These are phyloP conservation scores for Limenitis camilla DNA, from an alignment of 2,888 invertebrate species.

Conservation along the genomic window DNA sequence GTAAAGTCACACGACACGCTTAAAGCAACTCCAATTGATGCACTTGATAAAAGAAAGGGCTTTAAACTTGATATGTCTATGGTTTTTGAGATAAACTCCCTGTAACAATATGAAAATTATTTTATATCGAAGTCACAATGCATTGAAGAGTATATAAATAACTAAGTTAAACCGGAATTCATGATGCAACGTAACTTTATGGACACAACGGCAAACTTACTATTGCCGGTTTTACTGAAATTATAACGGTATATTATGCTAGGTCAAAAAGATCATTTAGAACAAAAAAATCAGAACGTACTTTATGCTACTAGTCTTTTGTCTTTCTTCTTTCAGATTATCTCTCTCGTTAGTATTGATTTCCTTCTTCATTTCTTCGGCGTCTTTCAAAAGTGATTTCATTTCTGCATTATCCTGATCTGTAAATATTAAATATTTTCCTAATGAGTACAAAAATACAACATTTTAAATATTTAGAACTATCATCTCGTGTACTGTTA, in stretches of 20 bases:
- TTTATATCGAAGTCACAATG: too few species aligned
- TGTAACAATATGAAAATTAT: constrained; percentile 8
- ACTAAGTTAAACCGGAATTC: too few species aligned
- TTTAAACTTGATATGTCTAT: constrained; percentile 73
- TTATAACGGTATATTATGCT: too few species aligned
- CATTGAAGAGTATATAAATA: too few species aligned
- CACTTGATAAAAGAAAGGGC: constrained; percentile 71
- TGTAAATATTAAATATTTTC: too few species aligned
- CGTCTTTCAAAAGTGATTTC: constrained; percentile 29
- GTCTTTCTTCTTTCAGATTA: background rate
- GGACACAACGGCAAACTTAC: constrained; percentile 1
- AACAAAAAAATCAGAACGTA: background rate
- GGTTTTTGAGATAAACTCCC: constrained; percentile 13
- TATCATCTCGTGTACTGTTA: too few species aligned
- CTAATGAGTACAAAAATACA: too few species aligned
- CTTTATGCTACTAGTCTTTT: background rate
- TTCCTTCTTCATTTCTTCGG: constrained; percentile 22
- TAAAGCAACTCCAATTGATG: constrained; percentile 73
- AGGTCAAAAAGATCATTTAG: too few species aligned
- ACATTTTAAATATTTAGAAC: too few species aligned
- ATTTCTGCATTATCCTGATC: too few species aligned
- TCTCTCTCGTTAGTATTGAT: background rate
- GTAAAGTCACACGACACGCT: constrained; percentile 68
- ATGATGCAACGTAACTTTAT: background rate
- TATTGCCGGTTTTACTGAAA: too few species aligned